phyloP scores from a whole-genome alignment of 2,113 vertebrate species.

The Paratilapia polleni region DNA sequence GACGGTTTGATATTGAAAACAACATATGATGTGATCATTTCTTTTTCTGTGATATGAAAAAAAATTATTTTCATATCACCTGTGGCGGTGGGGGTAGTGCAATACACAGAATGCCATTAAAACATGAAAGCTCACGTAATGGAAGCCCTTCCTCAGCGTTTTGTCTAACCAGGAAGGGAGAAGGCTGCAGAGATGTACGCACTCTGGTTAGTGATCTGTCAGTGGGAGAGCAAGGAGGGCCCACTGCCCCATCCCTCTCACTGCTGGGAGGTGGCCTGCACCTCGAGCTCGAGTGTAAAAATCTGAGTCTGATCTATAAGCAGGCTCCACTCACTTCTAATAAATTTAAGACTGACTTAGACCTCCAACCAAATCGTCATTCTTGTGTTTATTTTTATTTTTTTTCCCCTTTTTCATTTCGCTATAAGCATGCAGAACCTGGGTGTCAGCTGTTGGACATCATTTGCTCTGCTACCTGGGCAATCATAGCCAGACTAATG shows the following conservation, averaged over 20 bases:
- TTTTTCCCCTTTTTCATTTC: too few relatives aligned
- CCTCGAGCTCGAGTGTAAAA: neutral
- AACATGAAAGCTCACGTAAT: slow-evolving; percentile 1
- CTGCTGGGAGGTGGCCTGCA: neutral
- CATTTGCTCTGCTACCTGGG: slow-evolving; percentile 27
- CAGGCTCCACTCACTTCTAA: neutral
- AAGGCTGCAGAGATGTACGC: neutral
- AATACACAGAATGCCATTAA: neutral
- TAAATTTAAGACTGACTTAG: too few relatives aligned
- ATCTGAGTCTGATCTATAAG: neutral
- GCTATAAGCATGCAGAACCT: too few relatives aligned
- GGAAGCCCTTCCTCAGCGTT: neutral
- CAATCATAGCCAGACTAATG: neutral
- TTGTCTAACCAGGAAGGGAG: neutral
- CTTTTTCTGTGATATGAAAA: neutral
- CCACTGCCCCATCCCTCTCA: neutral
- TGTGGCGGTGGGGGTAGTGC: neutral
- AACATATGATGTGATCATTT: neutral
- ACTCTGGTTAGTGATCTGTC: neutral
- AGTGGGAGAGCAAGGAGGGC: neutral
- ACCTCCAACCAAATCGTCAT: neutral
- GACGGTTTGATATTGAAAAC: neutral
- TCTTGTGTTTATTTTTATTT: too few relatives aligned
- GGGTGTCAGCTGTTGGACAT: neutral
- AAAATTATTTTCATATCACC: too few relatives aligned